Evolutionary conservation across 2,113 vertebrate genomes (phyloP).

Genomic region (Etheostoma spectabile): DNA sequence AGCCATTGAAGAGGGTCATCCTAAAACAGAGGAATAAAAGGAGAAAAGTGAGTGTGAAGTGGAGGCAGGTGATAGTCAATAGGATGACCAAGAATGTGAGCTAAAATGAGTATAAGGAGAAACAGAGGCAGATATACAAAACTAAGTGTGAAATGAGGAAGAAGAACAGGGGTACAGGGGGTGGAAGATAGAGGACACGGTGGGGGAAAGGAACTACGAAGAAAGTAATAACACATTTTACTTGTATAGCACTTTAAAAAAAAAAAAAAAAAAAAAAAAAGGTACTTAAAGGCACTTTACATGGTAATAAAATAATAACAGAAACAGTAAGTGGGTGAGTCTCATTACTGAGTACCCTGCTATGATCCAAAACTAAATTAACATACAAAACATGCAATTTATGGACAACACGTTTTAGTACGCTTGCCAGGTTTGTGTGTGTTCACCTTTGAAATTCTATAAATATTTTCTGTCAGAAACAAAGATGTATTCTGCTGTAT

Average conservation of each 20-base stretch:
- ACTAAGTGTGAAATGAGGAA: background rate
- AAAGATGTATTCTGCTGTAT: constrained; percentile 33
- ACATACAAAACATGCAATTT: background rate
- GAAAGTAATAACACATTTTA: background rate
- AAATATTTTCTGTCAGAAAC: constrained; percentile 25
- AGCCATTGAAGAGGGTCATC: constrained; percentile 9
- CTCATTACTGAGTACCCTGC: background rate
- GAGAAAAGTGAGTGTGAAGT: constrained; percentile 2
- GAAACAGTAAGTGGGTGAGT: background rate
- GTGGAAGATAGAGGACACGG: background rate
- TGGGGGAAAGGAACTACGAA: background rate
- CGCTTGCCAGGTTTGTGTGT: background rate
- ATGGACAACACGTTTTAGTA: background rate
- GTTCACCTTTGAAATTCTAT: constrained; percentile 16
- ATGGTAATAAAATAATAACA: no score
- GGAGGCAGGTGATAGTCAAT: constrained; percentile 20
- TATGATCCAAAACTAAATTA: background rate
- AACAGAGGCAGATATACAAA: background rate
- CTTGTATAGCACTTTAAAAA: no score
- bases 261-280: no score
- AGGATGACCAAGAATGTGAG: constrained; percentile 12
- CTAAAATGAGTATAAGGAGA: background rate
- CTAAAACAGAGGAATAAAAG: constrained; percentile 16
- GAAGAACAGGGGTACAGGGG: background rate
- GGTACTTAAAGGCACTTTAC: no score